Conservation (phyloP, 2,113 vertebrate species). For the Phainopepla nitens region DNA sequence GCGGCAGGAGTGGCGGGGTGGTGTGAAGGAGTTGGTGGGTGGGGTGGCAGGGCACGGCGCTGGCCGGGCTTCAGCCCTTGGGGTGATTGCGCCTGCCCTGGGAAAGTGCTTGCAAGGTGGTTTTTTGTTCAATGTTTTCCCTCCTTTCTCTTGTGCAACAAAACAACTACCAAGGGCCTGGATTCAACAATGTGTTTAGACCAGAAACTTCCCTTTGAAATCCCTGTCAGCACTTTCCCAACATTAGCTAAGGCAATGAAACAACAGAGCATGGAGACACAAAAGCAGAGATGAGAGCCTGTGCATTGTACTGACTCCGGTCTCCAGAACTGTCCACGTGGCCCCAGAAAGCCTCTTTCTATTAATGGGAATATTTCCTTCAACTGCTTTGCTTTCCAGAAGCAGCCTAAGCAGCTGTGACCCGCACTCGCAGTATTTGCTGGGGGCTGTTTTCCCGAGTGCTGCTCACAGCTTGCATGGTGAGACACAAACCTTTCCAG, state of each 20-base stretch:
- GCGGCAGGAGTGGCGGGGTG: neutral
- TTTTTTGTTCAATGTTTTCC: neutral
- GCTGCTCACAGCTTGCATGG: neutral
- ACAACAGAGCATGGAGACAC: neutral
- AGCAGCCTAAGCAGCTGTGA: neutral
- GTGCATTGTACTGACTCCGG: neutral
- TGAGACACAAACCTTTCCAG: neutral
- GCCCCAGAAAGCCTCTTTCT: conserved; percentile 8
- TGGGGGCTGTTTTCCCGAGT: neutral
- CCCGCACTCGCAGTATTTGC: neutral
- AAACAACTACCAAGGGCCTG: neutral
- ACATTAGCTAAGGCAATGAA: neutral
- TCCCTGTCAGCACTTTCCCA: conserved; percentile 31
- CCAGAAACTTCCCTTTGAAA: conserved; percentile 29
- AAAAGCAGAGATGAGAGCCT: neutral
- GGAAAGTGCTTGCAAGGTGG: neutral
- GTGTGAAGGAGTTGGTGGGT: neutral
- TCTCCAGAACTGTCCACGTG: neutral
- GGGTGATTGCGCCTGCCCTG: neutral
- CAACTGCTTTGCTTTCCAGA: conserved; percentile 17
- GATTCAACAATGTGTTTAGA: conserved; percentile 1
- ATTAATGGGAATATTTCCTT: neutral
- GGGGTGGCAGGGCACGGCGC: neutral
- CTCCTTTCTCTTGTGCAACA: conserved; percentile 32
- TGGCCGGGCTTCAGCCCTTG: neutral